A percentile compares a stretch with the other conserved stretches of the same genome.
phyloP scores from a whole-genome alignment of 2,888 invertebrate species.

The Melipona bicolor region DNA sequence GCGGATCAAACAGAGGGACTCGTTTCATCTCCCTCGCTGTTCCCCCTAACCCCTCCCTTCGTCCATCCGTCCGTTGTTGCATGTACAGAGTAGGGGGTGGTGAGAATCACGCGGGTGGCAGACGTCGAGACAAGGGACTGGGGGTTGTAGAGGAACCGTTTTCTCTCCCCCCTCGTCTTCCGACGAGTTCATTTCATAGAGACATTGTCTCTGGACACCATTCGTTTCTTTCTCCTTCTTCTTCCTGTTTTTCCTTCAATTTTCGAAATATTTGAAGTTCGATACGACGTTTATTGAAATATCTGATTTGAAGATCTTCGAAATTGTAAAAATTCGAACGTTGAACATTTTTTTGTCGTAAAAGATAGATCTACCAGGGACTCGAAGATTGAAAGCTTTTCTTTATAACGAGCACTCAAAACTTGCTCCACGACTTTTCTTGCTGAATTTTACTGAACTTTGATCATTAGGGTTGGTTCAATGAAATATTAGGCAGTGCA shows the following conservation, averaged over 20 bases:
- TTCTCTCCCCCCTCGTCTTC: constrained; percentile 25
- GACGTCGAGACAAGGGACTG: constrained; percentile 40
- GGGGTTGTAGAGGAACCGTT: constrained; percentile 28
- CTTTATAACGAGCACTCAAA: too few species aligned
- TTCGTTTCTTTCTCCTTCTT: background rate
- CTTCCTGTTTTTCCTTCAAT: background rate
- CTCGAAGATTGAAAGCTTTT: too few species aligned
- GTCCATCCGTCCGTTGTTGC: constrained; percentile 10
- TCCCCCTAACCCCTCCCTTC: background rate
- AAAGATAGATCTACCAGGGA: too few species aligned
- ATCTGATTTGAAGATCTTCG: background rate
- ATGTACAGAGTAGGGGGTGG: constrained; percentile 41
- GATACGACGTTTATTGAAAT: background rate
- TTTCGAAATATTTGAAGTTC: background rate
- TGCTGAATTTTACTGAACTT: too few species aligned
- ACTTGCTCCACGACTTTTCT: too few species aligned
- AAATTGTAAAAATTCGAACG: too few species aligned
- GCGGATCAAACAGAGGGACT: constrained; percentile 83
- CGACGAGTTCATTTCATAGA: background rate
- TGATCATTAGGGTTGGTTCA: too few species aligned
- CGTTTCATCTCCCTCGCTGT: constrained; percentile 51
- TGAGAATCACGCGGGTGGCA: constrained; percentile 76
- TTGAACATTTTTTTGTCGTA: too few species aligned
- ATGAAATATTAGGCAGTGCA: too few species aligned
- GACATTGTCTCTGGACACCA: background rate